phyloP scores from a whole-genome alignment of 2,113 vertebrate genomes.

The Prochilodus magdalenae region DNA sequence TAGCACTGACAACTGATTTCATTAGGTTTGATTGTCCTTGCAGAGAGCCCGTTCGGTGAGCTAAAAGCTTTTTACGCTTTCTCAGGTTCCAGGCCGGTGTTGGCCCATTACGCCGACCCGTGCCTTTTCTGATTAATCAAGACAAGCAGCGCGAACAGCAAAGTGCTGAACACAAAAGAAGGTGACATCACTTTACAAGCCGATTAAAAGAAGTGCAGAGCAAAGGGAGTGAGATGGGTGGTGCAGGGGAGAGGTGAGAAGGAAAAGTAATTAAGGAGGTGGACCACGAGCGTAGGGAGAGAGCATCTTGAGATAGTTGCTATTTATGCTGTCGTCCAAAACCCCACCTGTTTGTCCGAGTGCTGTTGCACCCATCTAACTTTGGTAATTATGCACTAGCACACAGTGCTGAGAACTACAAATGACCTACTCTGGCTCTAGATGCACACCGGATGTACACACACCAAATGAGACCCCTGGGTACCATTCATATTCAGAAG shows the following conservation, averaged over 20 bases:
- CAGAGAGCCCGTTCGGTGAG: constrained; percentile 81
- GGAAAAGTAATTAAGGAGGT: constrained; percentile 39
- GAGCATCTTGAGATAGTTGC: not conserved
- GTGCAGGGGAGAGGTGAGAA: constrained; percentile 10
- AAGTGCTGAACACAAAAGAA: constrained; percentile 87
- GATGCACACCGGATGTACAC: not conserved
- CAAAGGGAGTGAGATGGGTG: constrained; percentile 18
- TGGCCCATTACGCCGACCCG: constrained; percentile 85
- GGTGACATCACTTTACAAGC: constrained; percentile 86
- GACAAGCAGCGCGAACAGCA: constrained; percentile 85
- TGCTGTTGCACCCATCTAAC: constrained; percentile 24
- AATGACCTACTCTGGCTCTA: constrained; percentile 16
- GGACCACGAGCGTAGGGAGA: not conserved
- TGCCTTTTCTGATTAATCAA: constrained; percentile 87
- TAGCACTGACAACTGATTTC: constrained; percentile 93
- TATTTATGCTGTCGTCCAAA: not conserved
- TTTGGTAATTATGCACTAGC: constrained; percentile 41
- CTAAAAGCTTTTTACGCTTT: constrained; percentile 85
- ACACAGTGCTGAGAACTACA: constrained; percentile 14
- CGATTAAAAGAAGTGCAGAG: constrained; percentile 69
- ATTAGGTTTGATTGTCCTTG: constrained; percentile 88
- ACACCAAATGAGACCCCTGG: constrained; percentile 40
- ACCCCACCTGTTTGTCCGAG: not conserved
- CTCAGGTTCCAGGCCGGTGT: constrained; percentile 81
- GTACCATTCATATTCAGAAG: constrained; percentile 46